Base-by-base conservation (phyloP, 2,888 invertebrate genomes). In the Conus canariensis region DNA sequence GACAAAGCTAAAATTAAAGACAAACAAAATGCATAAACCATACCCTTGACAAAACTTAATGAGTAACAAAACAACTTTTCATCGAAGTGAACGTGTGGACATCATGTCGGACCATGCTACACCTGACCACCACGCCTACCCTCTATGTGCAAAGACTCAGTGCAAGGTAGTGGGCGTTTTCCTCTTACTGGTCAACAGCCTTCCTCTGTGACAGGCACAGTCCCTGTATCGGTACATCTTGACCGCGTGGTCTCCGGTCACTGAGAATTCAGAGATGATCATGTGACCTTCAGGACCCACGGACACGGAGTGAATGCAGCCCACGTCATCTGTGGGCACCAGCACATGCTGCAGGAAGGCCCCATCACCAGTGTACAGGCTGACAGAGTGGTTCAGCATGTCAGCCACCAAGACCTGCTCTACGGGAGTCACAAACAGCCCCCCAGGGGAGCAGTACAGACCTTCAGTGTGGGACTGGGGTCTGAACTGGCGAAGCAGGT, bases 241-340 rank as follows among this genome's bases (percentile, higher is more conserved):
- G 25, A 95, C 59, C 86, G 95, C 95, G 91, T 96, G 96, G 3
- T 93, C 93, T 80, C 95, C 95, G 58, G 94, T 92, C 58, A 94
- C 91, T 86, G 95, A 94, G 88, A 92, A 95, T 90, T 96, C 96
- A 1, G 95, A 92, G 4, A 91, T 93, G 67, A 95, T 93, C 80
- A 96, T 88, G 90, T 96, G 96, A 88, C 96, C 96, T 91, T 96
- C 95, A 60, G 94, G 93, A 90, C 95, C 95, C 10, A 95, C 90
- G 86, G 93, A 93, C 90, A 94, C 93, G 88, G 95, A 90, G 91
- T 95, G 95, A 19, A 95, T 90, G 22, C 94, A 83, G 5, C 95
- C 96, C 45, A 93, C 92, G 67, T 94, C 95, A 91, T 96, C 95
- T 77, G 93, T 90, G 16, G 96, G 95, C 77, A 92, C 91, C 14